Conservation (phyloP, 2,888 invertebrate genomes). For the Drosophila fulvimacula region DNA sequence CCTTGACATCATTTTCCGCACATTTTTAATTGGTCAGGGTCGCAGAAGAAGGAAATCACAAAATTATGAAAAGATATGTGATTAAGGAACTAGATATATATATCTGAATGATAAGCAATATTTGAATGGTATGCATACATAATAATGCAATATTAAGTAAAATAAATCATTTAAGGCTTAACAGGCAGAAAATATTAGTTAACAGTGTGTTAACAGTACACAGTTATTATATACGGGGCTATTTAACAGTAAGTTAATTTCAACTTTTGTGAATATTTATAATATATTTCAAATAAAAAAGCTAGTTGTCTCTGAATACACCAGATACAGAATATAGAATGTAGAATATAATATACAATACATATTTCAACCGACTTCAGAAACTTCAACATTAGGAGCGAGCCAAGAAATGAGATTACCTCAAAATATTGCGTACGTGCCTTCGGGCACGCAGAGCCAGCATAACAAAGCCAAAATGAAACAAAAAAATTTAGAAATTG, state of each 20-base stretch:
- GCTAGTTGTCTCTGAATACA: too few relatives aligned
- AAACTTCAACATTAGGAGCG: background rate
- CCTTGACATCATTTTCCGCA: conserved; percentile 51
- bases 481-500: background rate
- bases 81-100: background rate
- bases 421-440: conserved; percentile 33
- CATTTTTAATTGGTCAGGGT: conserved; percentile 6
- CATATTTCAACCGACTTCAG: background rate
- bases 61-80: background rate
- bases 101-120: too few relatives aligned
- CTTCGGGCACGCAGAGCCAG: conserved; percentile 17
- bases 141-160: too few relatives aligned
- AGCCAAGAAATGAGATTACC: background rate
- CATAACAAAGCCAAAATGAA: background rate
- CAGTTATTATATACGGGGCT: too few relatives aligned
- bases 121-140: too few relatives aligned
- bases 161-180: too few relatives aligned
- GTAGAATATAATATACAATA: background rate
- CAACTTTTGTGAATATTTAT: too few relatives aligned
- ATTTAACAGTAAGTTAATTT: too few relatives aligned
- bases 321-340: too few relatives aligned
- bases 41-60: background rate
- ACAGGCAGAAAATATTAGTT: background rate
- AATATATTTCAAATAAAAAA: too few relatives aligned
- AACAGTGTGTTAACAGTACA: too few relatives aligned